These are phyloP conservation scores for Caerostris darwini DNA, from an alignment of 1,140 invertebrate species.

Conservation along the genomic window DNA sequence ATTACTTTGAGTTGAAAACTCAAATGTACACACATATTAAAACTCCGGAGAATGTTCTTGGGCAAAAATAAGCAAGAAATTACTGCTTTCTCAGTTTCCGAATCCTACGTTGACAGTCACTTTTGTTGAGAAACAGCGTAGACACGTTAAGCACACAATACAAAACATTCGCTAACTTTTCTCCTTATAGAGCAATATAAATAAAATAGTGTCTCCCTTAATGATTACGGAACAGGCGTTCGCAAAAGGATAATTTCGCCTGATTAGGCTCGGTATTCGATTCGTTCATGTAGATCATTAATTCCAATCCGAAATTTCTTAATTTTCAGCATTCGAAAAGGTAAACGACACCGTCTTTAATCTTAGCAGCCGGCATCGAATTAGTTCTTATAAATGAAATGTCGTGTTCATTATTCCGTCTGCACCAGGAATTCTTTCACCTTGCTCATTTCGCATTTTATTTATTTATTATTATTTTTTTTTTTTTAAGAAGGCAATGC, in stretches of 20 bases:
- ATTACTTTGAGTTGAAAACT: no score
- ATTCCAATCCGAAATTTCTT: conserved; percentile 6
- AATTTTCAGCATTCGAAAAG: conserved; percentile 2
- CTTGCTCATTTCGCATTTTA: not conserved
- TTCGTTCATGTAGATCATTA: not conserved
- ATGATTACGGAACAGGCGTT: not conserved
- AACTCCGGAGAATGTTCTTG: no score
- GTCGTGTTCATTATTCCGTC: not conserved
- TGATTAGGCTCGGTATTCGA: not conserved
- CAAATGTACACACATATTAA: no score
- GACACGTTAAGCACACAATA: not conserved
- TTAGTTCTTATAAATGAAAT: conserved; percentile 25
- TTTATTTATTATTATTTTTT: not conserved
- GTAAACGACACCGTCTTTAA: no score
- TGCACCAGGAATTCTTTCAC: not conserved
- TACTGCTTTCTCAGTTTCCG: not conserved
- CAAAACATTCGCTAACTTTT: not conserved
- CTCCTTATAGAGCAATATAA: not conserved
- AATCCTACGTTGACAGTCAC: not conserved
- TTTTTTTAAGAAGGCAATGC: no score
- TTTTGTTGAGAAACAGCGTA: not conserved
- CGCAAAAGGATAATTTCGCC: conserved; percentile 21
- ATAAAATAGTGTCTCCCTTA: not conserved
- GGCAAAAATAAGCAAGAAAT: no score
- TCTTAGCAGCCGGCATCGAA: not conserved